Base-by-base conservation (phyloP, 2,113 vertebrate species). In the Miniopterus natalensis region DNA sequence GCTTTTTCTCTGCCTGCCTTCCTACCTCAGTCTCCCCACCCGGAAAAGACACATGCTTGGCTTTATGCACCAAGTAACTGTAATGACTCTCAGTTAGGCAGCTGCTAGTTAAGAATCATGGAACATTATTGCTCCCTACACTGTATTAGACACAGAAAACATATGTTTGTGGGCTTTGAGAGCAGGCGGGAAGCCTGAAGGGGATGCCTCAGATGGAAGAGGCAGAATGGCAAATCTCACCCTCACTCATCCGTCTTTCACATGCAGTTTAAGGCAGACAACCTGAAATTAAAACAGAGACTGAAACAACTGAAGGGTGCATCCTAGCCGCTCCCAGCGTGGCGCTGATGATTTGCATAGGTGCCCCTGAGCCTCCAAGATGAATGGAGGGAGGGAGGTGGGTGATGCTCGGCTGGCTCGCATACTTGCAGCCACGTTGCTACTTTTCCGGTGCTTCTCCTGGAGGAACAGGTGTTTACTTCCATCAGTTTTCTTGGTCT, bases 21-120 rank as follows among this genome's bases (percentile, higher is more conserved):
- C 65, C 74, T 55, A 45, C 86, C 79, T 89, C 63, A 40, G 88
- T 92, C 51, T 83, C 63, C 47, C 47, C 40, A 68, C 42, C 74
- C 87, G 57, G 80, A 84, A 87, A 63, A 86, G 75, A 42, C 12
- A 27, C 0, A 0, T 2, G 36, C 68, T 81, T 53, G 31, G 55
- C 65, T 94, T 96, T 88, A 51, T 51, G 71, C 18, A 51, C 47
- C 45, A 42, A 47, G 51, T n/a, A 49, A 70, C 40, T 66, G 6
- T 57, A 49, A 78, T 31, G 51, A 78, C 2, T 3, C 45, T 88
- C 31, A 36, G 45, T 42, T 45, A 83, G 77, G 94, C 90, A 83
- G 84, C 92, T 92, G 94, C 80, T 92, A 36, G 87, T 93, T 80
- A 84, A 88, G 89, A 95, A 63, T 85, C 93, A 27, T 68, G 77